Base-by-base conservation (phyloP, 2,888 invertebrate genomes). In the Diaphora mendica region DNA sequence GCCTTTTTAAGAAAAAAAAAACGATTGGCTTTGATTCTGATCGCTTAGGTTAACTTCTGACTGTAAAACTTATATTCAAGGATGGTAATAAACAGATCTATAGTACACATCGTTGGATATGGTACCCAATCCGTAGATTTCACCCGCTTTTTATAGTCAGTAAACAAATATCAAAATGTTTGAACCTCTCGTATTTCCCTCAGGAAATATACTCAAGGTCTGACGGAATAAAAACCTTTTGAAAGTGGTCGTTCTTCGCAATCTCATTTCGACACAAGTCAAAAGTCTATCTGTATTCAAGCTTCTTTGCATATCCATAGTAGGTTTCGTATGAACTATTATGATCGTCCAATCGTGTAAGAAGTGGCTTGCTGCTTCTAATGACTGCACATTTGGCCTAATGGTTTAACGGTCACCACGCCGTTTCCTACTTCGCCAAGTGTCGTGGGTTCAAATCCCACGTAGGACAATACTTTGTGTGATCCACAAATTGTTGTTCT, bases 111-210 rank as follows among this genome's bases (percentile, higher is more conserved):
- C 23, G 48, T 67, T 67, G 30, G 11, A 67, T 33, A 48, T 67
- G 48, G 33, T 33, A 69, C 39, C 55, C 8, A 55, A 51, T 70
- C 15, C 42, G 7, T 39, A 59, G n/a, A 69, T 69, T 39, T 42
- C 42, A 11, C 11, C 42, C 30, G 17, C 42, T 30, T 81, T n/a
- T 81, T 82, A 71, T 73, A 73, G 71, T 15, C 72, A 71, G 74
- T 82, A 83, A 82, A 82, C 82, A 79, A 82, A 82, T 83, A 83
- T 83, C 71, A 79, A 83, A 69, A 82, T 79, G 70, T 81, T 81
- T 75, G 79, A 75, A 68, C 44, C 71, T 74, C 75, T 74, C 73
- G 39, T 69, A 83, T 82, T 82, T 81, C 82, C 84, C 82, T 23
- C 11, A 68, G 82, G 82, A 81, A 78, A 78, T 79, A 67, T 75